These are phyloP conservation scores for Biston stratarius DNA, from an alignment of 2,888 invertebrate genomes.

Conservation along the genomic window DNA sequence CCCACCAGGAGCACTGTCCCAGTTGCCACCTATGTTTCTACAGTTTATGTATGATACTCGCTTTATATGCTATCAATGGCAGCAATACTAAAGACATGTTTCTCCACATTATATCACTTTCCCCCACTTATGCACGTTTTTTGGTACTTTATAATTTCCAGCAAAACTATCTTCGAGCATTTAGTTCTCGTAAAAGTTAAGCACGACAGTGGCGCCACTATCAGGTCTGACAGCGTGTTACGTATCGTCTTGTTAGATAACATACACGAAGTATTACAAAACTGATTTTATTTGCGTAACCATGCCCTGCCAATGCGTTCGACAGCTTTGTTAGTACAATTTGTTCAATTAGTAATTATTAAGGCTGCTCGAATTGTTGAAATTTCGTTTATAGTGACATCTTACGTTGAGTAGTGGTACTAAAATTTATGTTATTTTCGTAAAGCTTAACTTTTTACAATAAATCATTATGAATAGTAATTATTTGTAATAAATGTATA, in stretches of 20 bases:
- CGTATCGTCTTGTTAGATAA: slow-evolving; percentile 44
- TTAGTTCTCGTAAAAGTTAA: background rate
- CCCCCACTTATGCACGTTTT: too few species aligned
- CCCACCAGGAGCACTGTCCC: too few species aligned
- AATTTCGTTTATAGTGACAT: slow-evolving; percentile 51
- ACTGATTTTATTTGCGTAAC: slow-evolving; percentile 43
- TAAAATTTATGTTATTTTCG: slow-evolving; percentile 27
- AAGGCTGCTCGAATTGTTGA: slow-evolving; percentile 14
- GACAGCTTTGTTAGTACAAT: slow-evolving; percentile 33
- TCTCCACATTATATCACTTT: too few species aligned
- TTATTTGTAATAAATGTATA: background rate
- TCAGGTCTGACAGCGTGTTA: slow-evolving; percentile 32
- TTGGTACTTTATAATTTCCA: too few species aligned
- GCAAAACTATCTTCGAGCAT: background rate
- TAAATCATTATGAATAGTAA: background rate
- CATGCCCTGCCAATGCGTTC: slow-evolving; percentile 12
- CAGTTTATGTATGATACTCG: too few species aligned
- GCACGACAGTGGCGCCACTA: slow-evolving; percentile 20
- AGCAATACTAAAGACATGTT: too few species aligned
- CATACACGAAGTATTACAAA: slow-evolving; percentile 41
- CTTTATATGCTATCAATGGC: too few species aligned
- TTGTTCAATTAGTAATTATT: slow-evolving; percentile 30
- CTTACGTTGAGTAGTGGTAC: slow-evolving; percentile 59
- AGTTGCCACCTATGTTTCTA: too few species aligned
- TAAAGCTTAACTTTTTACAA: slow-evolving; percentile 4